These are phyloP conservation scores for Pseudochromis fuscus DNA, from an alignment of 2,797 vertebrate genomes.

Conservation along the genomic window DNA sequence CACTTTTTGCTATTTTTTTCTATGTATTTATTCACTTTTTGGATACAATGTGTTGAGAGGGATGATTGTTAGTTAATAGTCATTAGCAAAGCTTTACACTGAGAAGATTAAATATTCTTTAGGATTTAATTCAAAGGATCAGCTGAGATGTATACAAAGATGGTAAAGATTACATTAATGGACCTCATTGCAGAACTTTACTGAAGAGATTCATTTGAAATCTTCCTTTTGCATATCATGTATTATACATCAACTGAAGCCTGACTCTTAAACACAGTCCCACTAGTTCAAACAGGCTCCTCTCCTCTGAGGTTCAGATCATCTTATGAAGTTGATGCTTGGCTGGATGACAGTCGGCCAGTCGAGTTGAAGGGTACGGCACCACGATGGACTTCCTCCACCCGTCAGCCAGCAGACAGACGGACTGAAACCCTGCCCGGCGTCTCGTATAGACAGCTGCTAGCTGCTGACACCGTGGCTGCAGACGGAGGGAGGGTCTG, in stretches of 20 bases:
- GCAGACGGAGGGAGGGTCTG: conserved; percentile 60
- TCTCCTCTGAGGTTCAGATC: conserved; percentile 27
- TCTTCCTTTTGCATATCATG: conserved; percentile 1
- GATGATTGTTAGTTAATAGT: background rate
- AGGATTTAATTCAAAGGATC: too few relatives aligned
- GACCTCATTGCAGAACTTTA: background rate
- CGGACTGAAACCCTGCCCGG: conserved; percentile 50
- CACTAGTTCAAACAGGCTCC: conserved; percentile 15
- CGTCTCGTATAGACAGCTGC: conserved; percentile 62
- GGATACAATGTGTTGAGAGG: too few relatives aligned
- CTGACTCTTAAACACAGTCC: conserved; percentile 1
- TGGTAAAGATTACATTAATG: background rate
- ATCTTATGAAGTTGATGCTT: conserved; percentile 50
- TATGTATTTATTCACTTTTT: too few relatives aligned
- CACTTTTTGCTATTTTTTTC: too few relatives aligned
- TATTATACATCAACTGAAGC: conserved; percentile 27
- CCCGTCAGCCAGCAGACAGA: conserved; percentile 46
- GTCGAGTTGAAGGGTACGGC: conserved; percentile 4
- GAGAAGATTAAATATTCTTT: too few relatives aligned
- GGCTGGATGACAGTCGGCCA: conserved; percentile 27
- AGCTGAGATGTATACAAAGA: too few relatives aligned
- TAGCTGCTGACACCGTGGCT: conserved; percentile 31
- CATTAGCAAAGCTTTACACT: too few relatives aligned
- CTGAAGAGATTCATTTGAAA: conserved; percentile 4
- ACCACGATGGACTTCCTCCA: conserved; percentile 29